Evolutionary conservation across 1,140 invertebrate genomes (phyloP), one percentile per base, ranked within the genome.

Genomic region (Eurosta solidaginis): DNA sequence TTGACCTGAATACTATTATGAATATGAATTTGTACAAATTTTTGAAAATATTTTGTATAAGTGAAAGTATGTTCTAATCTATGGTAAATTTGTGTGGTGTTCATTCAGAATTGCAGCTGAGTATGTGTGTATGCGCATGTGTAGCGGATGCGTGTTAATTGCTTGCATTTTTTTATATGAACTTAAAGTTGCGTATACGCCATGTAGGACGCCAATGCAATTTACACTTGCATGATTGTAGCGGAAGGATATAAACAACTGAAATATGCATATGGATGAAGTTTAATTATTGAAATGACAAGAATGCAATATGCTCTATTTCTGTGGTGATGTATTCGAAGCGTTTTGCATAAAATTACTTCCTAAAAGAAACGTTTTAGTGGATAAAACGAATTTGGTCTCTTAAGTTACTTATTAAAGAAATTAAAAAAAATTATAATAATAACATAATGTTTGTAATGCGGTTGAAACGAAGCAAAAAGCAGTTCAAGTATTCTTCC

Each of bases 1-100:
- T n/a, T n/a, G n/a, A n/a, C n/a, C n/a, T n/a, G n/a, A 68, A 33
- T 42, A 33, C 59, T 42, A 68, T 68, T 68, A 68, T 68, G 33
- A 22, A 22, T 33, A 68, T 68, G 59, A n/a, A 68, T 68, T n/a
- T n/a, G n/a, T n/a, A n/a, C n/a, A n/a, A n/a, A n/a, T n/a, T n/a
- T n/a, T n/a, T n/a, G n/a, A n/a, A n/a, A n/a, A n/a, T n/a, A n/a
- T n/a, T n/a, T n/a, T n/a, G 27, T 0, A 12, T 54, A 54, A 10
- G 50, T 54, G 25, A 25, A 25, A 25, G 50, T 54, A 25, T 20
- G 50, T 52, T 25, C 7, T 5, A 20, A 20, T 10, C 1, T 54
- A 25, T 27, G 50, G 3, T 10, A 25, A 10, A 3, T 4, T 54
- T 17, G 50, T 54, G 5, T 12, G 14, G 3, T 54, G 50, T 12